Base-by-base conservation (phyloP, 2,888 invertebrate species). In the Lithophane semibrunnea region DNA sequence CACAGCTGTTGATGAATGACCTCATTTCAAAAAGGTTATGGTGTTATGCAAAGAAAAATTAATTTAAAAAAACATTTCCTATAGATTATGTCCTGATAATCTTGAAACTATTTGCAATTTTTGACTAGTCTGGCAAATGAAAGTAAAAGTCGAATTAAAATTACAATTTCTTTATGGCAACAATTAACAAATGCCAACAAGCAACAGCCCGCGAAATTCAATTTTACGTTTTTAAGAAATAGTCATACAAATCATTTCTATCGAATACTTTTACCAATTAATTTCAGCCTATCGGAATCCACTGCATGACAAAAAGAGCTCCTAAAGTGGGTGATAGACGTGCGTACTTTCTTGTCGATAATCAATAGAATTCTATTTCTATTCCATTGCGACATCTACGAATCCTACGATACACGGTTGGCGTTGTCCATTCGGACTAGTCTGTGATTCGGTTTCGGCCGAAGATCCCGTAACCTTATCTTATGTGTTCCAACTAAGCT, bases 1-100 rank as follows among this genome's bases (percentile, higher is more conserved):
- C n/a, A 24, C 79, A 85, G 77, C 76, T 77, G 79, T 67, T 82
- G 8, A 68, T 71, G 71, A 77, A 64, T 80, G 65, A 64, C 72
- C 68, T 69, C n/a, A 54, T 54, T 73, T 56, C 13, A 1, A 63
- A 74, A 74, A 54, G 2, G 24, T 16, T 10, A 61, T 4, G 61
- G 10, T 37, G n/a, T n/a, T n/a, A n/a, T n/a, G n/a, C 44, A 21
- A 47, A 29, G 3, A 9, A 67, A 10, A 47, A 37, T 37, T 5
- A 29, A 21, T 3, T n/a, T 5, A 18, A 24, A 13, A 1, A 10
- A 1, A 52, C 9, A 8, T 61, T 47, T 18, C 18, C 12, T 4
- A 24, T 18, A 24, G 2, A 47, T 47, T 16, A 7, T 29, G 1
- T 37, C 3, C 5, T 61, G 10, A 5, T 47, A 12, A 64, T 64